These are phyloP conservation scores for Intoshia linei DNA, from an alignment of 1,140 invertebrate species.

Conservation along the genomic window DNA sequence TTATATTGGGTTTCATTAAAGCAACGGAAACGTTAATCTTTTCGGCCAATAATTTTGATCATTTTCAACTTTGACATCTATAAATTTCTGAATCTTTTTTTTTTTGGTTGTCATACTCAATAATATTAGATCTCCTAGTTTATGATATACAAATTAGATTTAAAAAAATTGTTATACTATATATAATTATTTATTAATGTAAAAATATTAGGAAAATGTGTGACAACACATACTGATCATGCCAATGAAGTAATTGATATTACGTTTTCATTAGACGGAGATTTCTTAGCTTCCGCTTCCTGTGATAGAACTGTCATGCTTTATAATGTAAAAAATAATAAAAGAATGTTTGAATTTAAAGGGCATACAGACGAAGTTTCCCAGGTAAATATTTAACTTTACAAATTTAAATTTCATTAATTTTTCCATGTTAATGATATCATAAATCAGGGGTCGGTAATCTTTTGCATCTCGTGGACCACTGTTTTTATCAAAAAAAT, in stretches of 20 bases:
- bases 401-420: too few relatives aligned
- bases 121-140: too few relatives aligned
- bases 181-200: background rate
- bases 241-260: conserved; percentile 41
- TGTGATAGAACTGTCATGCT: conserved; percentile 35
- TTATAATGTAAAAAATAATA: conserved; percentile 30
- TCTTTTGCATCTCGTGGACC: too few relatives aligned
- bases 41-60: background rate
- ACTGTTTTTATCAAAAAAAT: too few relatives aligned
- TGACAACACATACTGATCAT: conserved; percentile 31
- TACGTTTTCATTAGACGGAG: conserved; percentile 35
- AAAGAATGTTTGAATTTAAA: conserved; percentile 29
- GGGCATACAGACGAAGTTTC: conserved; percentile 41
- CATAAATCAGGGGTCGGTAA: too few relatives aligned
- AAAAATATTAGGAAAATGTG: conserved; percentile 19
- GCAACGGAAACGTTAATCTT: background rate
- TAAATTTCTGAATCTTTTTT: too few relatives aligned
- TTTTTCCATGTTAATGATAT: too few relatives aligned
- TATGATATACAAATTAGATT: too few relatives aligned
- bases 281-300: conserved; percentile 34
- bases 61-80: background rate
- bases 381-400: conserved; percentile 31
- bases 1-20: background rate
- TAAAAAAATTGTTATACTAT: too few relatives aligned
- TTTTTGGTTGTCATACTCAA: too few relatives aligned